phyloP scores from a whole-genome alignment of 2,888 invertebrate genomes.

The Pristionchus exspectatus region DNA sequence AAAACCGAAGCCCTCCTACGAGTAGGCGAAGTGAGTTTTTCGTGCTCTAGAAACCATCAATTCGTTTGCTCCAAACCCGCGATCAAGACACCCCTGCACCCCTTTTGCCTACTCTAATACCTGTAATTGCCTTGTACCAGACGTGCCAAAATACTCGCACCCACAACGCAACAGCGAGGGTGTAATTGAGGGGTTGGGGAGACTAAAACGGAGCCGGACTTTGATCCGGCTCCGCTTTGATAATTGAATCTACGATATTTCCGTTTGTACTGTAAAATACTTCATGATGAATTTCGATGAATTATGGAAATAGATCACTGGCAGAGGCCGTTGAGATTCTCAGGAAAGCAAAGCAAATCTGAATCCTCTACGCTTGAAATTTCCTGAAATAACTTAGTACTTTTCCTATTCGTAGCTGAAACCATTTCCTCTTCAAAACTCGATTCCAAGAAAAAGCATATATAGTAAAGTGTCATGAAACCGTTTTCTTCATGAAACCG shows the following conservation, averaged over 20 bases:
- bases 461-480: not conserved
- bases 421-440: not conserved
- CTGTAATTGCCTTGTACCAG: not conserved
- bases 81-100: not conserved
- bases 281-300: not conserved
- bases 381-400: not conserved
- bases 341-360: not conserved
- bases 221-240: not conserved
- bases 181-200: not conserved
- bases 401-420: not conserved
- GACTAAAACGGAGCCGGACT: not conserved
- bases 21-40: slow-evolving; percentile 61
- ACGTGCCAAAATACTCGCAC: not conserved
- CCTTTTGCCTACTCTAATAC: not conserved
- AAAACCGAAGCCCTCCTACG: slow-evolving; percentile 69
- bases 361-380: not conserved
- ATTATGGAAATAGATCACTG: not conserved
- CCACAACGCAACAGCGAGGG: not conserved
- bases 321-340: not conserved
- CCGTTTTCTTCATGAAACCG: not conserved
- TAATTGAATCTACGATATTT: not conserved
- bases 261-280: not conserved
- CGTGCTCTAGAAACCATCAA: not conserved
- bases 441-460: not conserved
- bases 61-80: not conserved